These are phyloP conservation scores for Aegithalos caudatus DNA, from an alignment of 2,113 vertebrate species.

Conservation along the genomic window DNA sequence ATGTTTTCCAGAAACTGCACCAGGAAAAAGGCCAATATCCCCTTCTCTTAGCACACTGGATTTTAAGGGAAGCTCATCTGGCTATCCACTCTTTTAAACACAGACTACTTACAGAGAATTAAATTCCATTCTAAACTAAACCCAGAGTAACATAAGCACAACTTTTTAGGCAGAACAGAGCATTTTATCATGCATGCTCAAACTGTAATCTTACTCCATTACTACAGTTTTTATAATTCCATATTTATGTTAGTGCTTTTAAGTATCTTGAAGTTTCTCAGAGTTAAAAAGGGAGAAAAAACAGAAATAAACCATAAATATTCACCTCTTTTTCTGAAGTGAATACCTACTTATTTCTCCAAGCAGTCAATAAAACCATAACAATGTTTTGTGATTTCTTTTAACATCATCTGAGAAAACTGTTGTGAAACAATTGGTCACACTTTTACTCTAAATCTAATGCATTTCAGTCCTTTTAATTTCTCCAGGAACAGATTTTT, in stretches of 20 bases:
- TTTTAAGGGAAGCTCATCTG: not conserved
- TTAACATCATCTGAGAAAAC: not conserved
- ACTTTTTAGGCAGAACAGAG: not conserved
- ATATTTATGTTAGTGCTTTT: not conserved
- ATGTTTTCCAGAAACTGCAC: not conserved
- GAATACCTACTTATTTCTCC: not conserved
- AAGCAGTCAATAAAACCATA: not conserved
- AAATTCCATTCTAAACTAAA: not conserved
- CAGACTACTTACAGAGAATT: not conserved
- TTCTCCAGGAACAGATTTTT: not conserved
- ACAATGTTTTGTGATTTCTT: not conserved
- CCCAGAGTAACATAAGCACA: not conserved
- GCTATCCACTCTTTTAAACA: not conserved
- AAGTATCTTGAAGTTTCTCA: not conserved
- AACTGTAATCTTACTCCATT: not conserved
- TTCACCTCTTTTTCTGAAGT: not conserved
- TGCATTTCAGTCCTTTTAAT: too few species aligned
- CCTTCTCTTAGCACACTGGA: not conserved
- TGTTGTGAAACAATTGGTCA: not conserved
- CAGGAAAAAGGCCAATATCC: not conserved
- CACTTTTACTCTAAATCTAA: not conserved
- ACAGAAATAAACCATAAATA: not conserved
- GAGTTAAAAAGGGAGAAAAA: not conserved
- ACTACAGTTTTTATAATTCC: not conserved
- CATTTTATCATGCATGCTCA: not conserved